These are phyloP conservation scores for Pollenia labialis DNA, from an alignment of 2,888 invertebrate genomes.

Conservation along the genomic window DNA sequence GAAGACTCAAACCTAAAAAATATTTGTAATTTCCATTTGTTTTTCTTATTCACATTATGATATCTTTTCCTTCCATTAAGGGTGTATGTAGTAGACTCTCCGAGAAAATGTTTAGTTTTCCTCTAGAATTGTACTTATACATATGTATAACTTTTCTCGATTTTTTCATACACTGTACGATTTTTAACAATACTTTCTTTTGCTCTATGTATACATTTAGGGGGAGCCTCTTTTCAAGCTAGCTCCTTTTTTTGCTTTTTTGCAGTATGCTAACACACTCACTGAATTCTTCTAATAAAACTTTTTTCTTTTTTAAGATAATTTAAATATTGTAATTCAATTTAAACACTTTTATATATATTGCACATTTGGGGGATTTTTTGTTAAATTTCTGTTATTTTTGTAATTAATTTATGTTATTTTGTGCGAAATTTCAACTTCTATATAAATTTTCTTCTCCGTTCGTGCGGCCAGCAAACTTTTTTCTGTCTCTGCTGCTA, in stretches of 20 bases:
- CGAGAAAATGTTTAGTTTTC: slow-evolving; percentile 42
- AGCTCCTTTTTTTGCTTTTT: slow-evolving; percentile 50
- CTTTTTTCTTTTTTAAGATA: slow-evolving; percentile 25
- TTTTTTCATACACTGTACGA: slow-evolving; percentile 23
- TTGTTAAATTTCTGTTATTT: slow-evolving; percentile 53
- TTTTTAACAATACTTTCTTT: slow-evolving; percentile 51
- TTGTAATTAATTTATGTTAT: slow-evolving; percentile 50
- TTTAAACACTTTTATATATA: slow-evolving; percentile 65
- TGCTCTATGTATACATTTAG: slow-evolving; percentile 68
- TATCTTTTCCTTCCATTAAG: slow-evolving; percentile 49
- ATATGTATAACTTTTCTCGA: slow-evolving; percentile 50
- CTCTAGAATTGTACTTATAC: slow-evolving; percentile 27
- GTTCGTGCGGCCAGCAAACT: slow-evolving; percentile 69
- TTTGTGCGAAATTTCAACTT: slow-evolving; percentile 68
- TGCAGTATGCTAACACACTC: slow-evolving; percentile 67
- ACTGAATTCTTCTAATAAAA: slow-evolving; percentile 23
- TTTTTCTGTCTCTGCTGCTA: slow-evolving; percentile 66
- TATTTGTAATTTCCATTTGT: slow-evolving; percentile 9
- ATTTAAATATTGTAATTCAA: slow-evolving; percentile 21
- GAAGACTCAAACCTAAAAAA: background rate
- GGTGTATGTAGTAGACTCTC: slow-evolving; percentile 52
- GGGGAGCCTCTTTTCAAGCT: slow-evolving; percentile 36
- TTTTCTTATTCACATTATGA: slow-evolving; percentile 37
- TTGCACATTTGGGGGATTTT: slow-evolving; percentile 61
- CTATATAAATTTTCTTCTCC: slow-evolving; percentile 51